A percentile compares a stretch with the other conserved stretches of the same genome.
These are phyloP conservation scores for Pomatorhinus ruficollis DNA, from an alignment of 2,113 vertebrate species.

Conservation along the genomic window DNA sequence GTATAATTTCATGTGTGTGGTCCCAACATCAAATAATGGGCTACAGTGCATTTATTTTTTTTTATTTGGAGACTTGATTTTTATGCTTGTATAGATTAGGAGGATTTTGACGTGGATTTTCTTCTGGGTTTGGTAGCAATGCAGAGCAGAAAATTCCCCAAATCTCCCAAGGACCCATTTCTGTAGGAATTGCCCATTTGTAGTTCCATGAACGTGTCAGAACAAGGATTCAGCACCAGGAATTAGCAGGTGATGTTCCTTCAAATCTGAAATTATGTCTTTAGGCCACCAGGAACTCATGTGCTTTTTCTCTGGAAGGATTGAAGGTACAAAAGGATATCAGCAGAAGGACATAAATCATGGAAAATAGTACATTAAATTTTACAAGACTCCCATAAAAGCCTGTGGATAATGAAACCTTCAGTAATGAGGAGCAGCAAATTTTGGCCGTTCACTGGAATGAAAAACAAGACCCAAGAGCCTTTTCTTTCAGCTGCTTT, in stretches of 20 bases:
- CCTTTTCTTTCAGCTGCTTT: conserved; percentile 22
- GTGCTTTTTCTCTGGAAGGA: conserved; percentile 10
- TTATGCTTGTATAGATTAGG: neutral
- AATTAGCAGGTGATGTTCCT: conserved; percentile 1
- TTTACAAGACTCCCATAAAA: conserved; percentile 51
- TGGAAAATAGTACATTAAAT: conserved; percentile 31
- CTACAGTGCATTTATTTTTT: accelerated
- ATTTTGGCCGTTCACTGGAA: conserved; percentile 36
- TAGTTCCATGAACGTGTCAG: neutral
- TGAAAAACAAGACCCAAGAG: conserved; percentile 36
- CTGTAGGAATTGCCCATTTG: neutral
- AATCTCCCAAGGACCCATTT: neutral
- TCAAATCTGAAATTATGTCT: neutral
- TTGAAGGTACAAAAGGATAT: neutral
- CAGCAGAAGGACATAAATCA: conserved; percentile 33
- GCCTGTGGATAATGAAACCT: conserved; percentile 37
- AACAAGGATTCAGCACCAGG: neutral
- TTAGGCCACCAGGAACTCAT: neutral
- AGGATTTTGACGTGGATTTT: neutral
- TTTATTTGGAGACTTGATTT: neutral
- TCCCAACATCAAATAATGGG: neutral
- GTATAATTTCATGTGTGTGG: accelerated
- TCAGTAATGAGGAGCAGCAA: conserved; percentile 38
- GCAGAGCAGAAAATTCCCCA: neutral
- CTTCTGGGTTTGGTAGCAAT: neutral